Percentiles rank a stretch among this genome's conserved stretches.
These are phyloP conservation scores for Drosophila picticornis DNA, from an alignment of 2,888 invertebrate species.

Conservation along the genomic window DNA sequence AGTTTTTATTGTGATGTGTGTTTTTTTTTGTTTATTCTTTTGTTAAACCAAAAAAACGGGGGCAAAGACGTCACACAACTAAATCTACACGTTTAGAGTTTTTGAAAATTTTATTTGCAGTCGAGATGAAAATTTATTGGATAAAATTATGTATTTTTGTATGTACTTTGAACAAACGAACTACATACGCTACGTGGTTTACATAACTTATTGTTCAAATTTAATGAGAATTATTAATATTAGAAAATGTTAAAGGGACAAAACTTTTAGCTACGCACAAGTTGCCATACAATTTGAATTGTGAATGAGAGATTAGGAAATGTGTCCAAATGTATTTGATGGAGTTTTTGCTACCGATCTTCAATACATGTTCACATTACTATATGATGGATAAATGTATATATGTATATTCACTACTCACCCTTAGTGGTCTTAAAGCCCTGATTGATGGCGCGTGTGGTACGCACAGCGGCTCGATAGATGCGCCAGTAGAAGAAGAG, in stretches of 20 bases:
- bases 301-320: conserved; percentile 57
- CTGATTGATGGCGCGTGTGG: conserved; percentile 96
- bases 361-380: conserved; percentile 24
- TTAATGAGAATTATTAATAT: conserved; percentile 41
- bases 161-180: conserved; percentile 58
- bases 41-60: conserved; percentile 46
- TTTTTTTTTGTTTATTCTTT: conserved; percentile 14
- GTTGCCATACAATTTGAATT: conserved; percentile 56
- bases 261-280: conserved; percentile 75
- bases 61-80: conserved; percentile 74
- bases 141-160: conserved; percentile 40
- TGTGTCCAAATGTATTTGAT: conserved; percentile 57
- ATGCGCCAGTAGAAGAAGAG: conserved; percentile 99
- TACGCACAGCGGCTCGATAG: conserved; percentile 96
- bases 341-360: conserved; percentile 19
- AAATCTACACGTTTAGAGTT: conserved; percentile 73
- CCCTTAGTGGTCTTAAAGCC: conserved; percentile 95
- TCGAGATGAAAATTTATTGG: conserved; percentile 61
- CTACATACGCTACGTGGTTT: conserved; percentile 72
- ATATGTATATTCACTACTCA: conserved; percentile 71
- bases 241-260: conserved; percentile 61
- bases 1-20: conserved; percentile 13
- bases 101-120: conserved; percentile 63
- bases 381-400: background rate
- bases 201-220: conserved; percentile 57